Evolutionary conservation across 2,797 vertebrate species (phyloP).

Genomic region (Numenius phaeopus): DNA sequence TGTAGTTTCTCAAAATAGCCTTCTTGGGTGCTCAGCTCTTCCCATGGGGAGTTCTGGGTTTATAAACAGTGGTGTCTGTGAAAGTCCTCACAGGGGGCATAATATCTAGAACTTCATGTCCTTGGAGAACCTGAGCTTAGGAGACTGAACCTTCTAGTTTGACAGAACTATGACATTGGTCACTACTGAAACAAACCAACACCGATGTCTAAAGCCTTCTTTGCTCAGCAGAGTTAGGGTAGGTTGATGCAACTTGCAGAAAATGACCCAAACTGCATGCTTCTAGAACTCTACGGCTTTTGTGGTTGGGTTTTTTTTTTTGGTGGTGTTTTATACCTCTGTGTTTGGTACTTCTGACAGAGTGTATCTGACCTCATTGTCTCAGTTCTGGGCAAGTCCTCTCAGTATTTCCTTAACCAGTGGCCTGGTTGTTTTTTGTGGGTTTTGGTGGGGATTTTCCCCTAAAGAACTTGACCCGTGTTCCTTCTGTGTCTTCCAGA

Average conservation of each 20-base stretch:
- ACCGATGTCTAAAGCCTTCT: background rate
- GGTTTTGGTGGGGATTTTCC: rapidly evolving
- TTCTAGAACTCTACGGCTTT: background rate
- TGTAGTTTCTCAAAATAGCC: background rate
- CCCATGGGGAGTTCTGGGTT: background rate
- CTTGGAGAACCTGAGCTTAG: background rate
- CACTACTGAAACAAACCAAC: background rate
- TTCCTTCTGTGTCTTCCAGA: background rate
- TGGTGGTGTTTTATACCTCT: background rate
- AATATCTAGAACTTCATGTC: background rate
- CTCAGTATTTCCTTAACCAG: background rate
- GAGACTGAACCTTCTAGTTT: background rate
- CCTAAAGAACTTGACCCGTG: background rate
- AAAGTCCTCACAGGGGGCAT: rapidly evolving
- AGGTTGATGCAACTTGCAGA: background rate
- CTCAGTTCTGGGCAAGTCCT: background rate
- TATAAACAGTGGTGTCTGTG: rapidly evolving
- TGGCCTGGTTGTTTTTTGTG: background rate
- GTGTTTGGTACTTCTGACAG: background rate
- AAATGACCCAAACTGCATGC: background rate
- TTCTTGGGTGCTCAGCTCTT: background rate
- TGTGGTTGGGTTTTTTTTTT: rapidly evolving
- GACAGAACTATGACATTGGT: background rate
- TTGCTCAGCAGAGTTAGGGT: background rate
- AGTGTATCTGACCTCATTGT: background rate